Evolutionary conservation across 2,113 vertebrate genomes (phyloP).

Genomic region (Odocoileus hemionus): DNA sequence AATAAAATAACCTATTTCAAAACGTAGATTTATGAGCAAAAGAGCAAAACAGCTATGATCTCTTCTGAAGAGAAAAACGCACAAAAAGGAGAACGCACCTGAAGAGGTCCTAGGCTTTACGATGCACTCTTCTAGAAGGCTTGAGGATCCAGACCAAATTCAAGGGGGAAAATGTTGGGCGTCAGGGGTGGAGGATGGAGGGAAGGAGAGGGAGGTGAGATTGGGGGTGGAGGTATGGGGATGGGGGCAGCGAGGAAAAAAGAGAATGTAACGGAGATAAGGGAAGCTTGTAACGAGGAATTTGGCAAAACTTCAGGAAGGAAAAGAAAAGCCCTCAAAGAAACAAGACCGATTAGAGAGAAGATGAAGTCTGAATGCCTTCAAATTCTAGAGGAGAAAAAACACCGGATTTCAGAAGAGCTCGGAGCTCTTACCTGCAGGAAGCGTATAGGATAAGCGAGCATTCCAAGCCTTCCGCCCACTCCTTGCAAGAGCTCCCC

Average conservation of each 20-base stretch:
- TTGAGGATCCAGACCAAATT: background rate
- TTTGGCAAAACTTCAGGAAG: background rate
- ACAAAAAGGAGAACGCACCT: background rate
- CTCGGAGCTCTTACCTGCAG: background rate
- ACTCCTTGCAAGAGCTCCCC: background rate
- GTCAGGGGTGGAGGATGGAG: background rate
- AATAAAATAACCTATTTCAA: background rate
- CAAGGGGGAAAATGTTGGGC: background rate
- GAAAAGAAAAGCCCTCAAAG: background rate
- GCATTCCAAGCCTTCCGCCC: background rate
- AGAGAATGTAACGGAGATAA: background rate
- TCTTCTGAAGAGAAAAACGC: background rate
- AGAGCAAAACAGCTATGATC: background rate
- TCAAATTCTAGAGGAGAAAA: background rate
- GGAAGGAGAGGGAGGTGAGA: background rate
- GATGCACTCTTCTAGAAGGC: background rate
- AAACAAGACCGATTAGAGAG: background rate
- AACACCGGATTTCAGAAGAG: background rate
- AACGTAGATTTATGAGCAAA: background rate
- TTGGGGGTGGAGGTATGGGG: background rate
- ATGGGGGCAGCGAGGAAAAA: accelerated
- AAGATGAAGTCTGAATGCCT: background rate
- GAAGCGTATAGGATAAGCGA: background rate
- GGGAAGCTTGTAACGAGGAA: background rate
- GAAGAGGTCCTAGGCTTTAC: background rate